phyloP scores from a whole-genome alignment of 2,888 invertebrate species.

The Formica aserva region DNA sequence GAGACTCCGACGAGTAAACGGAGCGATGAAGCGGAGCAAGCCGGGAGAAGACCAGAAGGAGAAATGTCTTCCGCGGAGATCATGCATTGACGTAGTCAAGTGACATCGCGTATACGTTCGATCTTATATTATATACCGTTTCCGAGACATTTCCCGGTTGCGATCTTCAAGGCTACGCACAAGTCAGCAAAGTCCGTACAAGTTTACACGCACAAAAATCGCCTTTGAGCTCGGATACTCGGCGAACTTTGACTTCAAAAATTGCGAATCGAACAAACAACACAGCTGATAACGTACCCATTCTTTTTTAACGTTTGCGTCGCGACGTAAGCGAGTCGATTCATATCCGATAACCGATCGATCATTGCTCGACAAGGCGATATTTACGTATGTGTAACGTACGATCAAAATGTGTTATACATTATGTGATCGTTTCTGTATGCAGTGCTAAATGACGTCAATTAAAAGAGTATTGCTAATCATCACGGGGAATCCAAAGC shows the following conservation, averaged over 20 bases:
- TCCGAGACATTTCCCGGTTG: background rate
- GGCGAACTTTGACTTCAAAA: constrained; percentile 71
- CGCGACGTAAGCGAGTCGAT: constrained; percentile 30
- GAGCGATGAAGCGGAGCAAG: background rate
- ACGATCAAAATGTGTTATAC: background rate
- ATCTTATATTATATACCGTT: background rate
- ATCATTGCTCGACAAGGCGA: background rate
- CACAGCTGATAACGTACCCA: constrained; percentile 66
- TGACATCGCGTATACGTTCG: background rate
- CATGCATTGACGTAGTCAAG: background rate
- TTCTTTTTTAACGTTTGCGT: constrained; percentile 50
- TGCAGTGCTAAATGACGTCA: background rate
- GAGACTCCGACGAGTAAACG: constrained; percentile 58
- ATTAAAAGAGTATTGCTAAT: background rate
- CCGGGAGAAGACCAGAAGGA: background rate
- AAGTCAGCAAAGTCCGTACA: constrained; percentile 53
- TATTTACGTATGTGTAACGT: background rate
- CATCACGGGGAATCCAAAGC: background rate
- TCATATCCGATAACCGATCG: constrained; percentile 40
- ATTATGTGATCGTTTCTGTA: background rate
- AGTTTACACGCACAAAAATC: background rate
- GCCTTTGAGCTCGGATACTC: constrained; percentile 16
- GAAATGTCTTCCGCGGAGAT: background rate
- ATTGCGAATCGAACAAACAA: constrained; percentile 65
- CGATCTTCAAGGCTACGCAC: constrained; percentile 56